phyloP scores from a whole-genome alignment of 1,140 invertebrate species.

The Apis laboriosa region DNA sequence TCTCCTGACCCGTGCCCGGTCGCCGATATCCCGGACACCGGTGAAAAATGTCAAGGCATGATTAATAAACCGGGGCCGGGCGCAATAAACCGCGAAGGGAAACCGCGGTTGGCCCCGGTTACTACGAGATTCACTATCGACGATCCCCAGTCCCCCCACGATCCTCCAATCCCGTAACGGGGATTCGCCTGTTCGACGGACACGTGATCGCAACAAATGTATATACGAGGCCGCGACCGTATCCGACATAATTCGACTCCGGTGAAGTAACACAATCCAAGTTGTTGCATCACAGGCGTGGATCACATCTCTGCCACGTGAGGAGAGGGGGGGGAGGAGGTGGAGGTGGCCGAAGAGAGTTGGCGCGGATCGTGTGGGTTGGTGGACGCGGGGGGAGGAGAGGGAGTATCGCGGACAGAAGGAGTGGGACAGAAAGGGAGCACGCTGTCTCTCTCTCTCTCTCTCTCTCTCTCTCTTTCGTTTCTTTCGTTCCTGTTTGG shows the following conservation, averaged over 20 bases:
- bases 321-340: conserved; percentile 51
- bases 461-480: conserved; percentile 57
- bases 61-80: conserved; percentile 54
- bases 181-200: conserved; percentile 6
- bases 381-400: background rate
- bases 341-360: conserved; percentile 22
- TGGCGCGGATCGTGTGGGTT: background rate
- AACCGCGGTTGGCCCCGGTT: conserved; percentile 25
- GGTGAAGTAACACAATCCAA: conserved; percentile 71
- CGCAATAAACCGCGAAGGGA: conserved; percentile 4
- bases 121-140: conserved; percentile 59
- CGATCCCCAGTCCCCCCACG: conserved; percentile 34
- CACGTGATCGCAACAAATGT: conserved; percentile 61
- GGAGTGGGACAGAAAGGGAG: conserved; percentile 25
- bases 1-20: conserved; percentile 8
- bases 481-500: conserved; percentile 34
- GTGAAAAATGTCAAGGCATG: conserved; percentile 50
- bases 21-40: conserved; percentile 21
- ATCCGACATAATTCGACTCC: conserved; percentile 72
- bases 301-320: conserved; percentile 76
- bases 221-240: conserved; percentile 54
- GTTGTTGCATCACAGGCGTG: conserved; percentile 76
- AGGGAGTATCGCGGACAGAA: background rate
- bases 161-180: conserved; percentile 34
- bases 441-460: conserved; percentile 40